Conservation (phyloP, 2,888 invertebrate genomes). For the Sisyra nigra region DNA sequence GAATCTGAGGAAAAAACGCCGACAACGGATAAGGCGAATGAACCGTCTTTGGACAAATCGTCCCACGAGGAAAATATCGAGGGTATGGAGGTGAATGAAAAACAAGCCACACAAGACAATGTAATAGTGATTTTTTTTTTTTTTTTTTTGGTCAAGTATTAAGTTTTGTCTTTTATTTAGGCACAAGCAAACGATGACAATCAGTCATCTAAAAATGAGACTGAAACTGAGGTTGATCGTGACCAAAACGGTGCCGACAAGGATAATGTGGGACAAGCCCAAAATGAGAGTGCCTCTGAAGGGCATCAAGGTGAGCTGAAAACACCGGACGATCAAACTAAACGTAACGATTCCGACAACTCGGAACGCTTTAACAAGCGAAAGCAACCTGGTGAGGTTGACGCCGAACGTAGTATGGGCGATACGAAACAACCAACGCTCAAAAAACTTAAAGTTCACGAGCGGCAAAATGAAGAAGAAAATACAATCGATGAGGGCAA, state of each 20-base stretch:
- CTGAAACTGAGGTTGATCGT: constrained; percentile 2
- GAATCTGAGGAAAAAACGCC: too few species aligned
- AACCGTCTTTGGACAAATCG: constrained; percentile 21
- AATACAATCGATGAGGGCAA: constrained; percentile 14
- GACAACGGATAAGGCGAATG: constrained; percentile 13
- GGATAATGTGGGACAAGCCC: constrained; percentile 57
- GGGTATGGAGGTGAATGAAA: constrained; percentile 27
- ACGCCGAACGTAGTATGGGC: constrained; percentile 53
- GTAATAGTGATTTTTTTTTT: constrained; percentile 19
- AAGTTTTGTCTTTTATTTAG: not conserved
- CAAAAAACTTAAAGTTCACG: constrained; percentile 41
- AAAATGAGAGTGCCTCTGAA: constrained; percentile 50
- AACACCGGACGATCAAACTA: constrained; percentile 22
- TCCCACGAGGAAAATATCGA: constrained; percentile 26
- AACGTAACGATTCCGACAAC: constrained; percentile 18
- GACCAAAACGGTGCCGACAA: constrained; percentile 37
- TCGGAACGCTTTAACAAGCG: constrained; percentile 34
- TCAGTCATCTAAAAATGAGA: not conserved
- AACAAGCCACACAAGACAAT: constrained; percentile 28
- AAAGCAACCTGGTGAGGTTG: constrained; percentile 57
- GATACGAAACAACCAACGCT: constrained; percentile 44
- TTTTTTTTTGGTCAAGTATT: not conserved
- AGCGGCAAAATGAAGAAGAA: constrained; percentile 26
- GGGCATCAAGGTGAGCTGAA: constrained; percentile 44
- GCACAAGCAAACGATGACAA: not conserved